Conservation (phyloP, 1,140 invertebrate species). For the silkworm (Bombyx mori) region ASM3026992v2 NC_085124.1:9962501-9963000, state of each 20-base stretch:
- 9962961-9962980: too few species aligned
- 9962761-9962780: constrained; percentile 87
- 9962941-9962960: too few species aligned
- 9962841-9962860: too few species aligned
- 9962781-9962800: constrained; percentile 86
- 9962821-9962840: not conserved
- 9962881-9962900: too few species aligned
- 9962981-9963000: too few species aligned
- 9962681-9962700: constrained; percentile 88
- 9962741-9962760: constrained; percentile 83
- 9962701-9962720: constrained; percentile 95
- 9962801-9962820: constrained; percentile 72
- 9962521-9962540: too few species aligned
- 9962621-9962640: constrained; percentile 91
- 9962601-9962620: constrained; percentile 98
- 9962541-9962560: too few species aligned
- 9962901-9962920: too few species aligned
- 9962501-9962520: too few species aligned
- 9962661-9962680: constrained; percentile 83
- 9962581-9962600: constrained; percentile 86
- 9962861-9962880: too few species aligned
- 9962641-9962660: constrained; percentile 87
- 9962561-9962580: constrained; percentile 14
- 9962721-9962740: constrained; percentile 98
- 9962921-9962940: too few species aligned